A percentile compares a stretch with the other conserved stretches of the same genome.
Conservation (phyloP, 2,888 invertebrate species). For the Schizaphis graminum region DNA sequence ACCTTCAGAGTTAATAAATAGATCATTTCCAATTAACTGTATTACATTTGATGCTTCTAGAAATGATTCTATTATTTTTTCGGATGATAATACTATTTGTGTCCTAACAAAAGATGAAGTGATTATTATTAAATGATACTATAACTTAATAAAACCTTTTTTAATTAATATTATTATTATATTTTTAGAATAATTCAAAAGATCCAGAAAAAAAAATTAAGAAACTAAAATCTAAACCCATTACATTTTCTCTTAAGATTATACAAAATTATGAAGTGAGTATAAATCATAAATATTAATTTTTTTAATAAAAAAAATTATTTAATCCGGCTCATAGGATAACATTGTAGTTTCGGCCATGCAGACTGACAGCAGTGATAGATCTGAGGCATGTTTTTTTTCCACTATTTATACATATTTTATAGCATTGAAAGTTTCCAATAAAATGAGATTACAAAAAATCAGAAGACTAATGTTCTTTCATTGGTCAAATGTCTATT, state of each 20-base stretch:
- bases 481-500: too few relatives aligned
- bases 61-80: constrained; percentile 78
- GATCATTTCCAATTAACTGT: constrained; percentile 76
- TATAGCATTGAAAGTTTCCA: too few relatives aligned
- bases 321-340: too few relatives aligned
- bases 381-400: too few relatives aligned
- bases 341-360: too few relatives aligned
- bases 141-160: background rate
- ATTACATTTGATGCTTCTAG: constrained; percentile 77
- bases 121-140: constrained; percentile 64
- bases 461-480: too few relatives aligned
- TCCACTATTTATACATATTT: too few relatives aligned
- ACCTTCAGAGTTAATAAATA: constrained; percentile 75
- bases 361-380: too few relatives aligned
- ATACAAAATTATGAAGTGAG: constrained; percentile 63
- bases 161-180: background rate
- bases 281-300: background rate
- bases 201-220: constrained; percentile 45
- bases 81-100: constrained; percentile 81
- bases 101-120: constrained; percentile 75
- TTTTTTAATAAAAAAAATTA: background rate
- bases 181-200: background rate
- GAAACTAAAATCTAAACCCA: constrained; percentile 5
- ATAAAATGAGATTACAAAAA: too few relatives aligned
- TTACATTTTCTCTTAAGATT: constrained; percentile 45